phyloP scores from a whole-genome alignment of 2,113 vertebrate genomes.

The Phyllopteryx taeniolatus region DNA sequence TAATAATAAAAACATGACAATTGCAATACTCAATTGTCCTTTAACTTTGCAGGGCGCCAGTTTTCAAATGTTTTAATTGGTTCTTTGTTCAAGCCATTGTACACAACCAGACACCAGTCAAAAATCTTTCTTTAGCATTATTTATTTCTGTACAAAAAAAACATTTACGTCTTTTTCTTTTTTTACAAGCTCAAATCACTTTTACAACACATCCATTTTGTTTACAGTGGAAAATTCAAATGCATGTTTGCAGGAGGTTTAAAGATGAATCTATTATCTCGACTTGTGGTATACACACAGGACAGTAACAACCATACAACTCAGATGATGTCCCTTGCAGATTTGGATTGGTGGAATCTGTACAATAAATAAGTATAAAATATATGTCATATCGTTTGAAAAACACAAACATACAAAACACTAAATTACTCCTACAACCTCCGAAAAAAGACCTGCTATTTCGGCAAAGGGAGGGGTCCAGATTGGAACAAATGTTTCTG shows the following conservation, averaged over 20 bases:
- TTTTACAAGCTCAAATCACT: constrained; percentile 62
- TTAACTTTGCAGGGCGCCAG: no score
- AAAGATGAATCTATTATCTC: constrained; percentile 34
- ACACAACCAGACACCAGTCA: neutral
- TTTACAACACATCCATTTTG: constrained; percentile 63
- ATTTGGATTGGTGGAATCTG: constrained; percentile 72
- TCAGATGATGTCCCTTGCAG: constrained; percentile 57
- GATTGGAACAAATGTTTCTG: constrained; percentile 10
- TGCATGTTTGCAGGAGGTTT: constrained; percentile 34
- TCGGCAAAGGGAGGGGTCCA: constrained; percentile 70
- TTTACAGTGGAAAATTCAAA: constrained; percentile 48
- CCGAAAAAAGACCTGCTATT: constrained; percentile 96
- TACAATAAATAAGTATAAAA: constrained; percentile 99
- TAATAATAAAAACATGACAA: no score
- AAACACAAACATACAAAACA: constrained; percentile 78
- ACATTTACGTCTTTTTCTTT: constrained; percentile 30
- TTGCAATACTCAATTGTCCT: no score
- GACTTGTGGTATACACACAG: constrained; percentile 55
- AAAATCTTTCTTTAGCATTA: constrained; percentile 17
- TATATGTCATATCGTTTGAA: constrained; percentile 84
- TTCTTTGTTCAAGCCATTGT: neutral
- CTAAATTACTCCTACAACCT: constrained; percentile 69
- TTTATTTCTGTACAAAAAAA: constrained; percentile 78
- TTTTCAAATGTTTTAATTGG: no score
- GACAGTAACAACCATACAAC: constrained; percentile 65